These are phyloP conservation scores for Chloroceryle aenea DNA, from an alignment of 2,113 vertebrate genomes.

Conservation along the genomic window DNA sequence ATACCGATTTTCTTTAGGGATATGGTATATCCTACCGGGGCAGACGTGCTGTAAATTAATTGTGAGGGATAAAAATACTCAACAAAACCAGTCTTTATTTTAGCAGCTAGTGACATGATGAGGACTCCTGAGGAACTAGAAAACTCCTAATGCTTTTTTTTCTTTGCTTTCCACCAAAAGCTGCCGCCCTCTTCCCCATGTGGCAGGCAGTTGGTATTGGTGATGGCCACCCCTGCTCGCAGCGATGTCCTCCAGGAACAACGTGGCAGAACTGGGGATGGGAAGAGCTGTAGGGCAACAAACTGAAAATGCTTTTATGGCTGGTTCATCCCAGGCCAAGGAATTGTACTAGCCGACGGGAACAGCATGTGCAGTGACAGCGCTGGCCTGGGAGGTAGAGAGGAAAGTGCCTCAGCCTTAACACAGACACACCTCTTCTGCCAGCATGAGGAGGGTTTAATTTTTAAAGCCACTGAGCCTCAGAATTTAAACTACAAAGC, in stretches of 20 bases:
- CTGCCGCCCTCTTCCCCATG: not conserved
- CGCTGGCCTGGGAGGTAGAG: not conserved
- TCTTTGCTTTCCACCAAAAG: not conserved
- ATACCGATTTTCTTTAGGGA: not conserved
- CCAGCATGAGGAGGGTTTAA: not conserved
- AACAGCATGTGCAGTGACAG: constrained; percentile 40
- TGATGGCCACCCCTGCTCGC: rapidly evolving
- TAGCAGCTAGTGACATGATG: not conserved
- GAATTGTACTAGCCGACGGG: not conserved
- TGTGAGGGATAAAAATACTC: not conserved
- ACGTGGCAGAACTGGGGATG: not conserved
- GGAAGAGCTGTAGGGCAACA: not conserved
- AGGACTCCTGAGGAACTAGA: not conserved
- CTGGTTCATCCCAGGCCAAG: constrained; percentile 26
- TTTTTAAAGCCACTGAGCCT: not conserved
- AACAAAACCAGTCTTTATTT: not conserved
- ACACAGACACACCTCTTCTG: not conserved
- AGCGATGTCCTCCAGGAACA: not conserved
- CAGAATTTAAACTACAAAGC: not conserved
- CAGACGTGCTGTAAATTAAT: constrained; percentile 39
- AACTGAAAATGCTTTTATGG: not conserved
- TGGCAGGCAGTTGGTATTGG: not conserved
- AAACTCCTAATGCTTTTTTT: not conserved
- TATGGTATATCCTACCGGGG: not conserved
- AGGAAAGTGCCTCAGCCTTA: not conserved